Evolutionary conservation across 53 echinoderm and acorn worm genomes (phyloP).

Genomic region (Paracentrotus lividus): DNA sequence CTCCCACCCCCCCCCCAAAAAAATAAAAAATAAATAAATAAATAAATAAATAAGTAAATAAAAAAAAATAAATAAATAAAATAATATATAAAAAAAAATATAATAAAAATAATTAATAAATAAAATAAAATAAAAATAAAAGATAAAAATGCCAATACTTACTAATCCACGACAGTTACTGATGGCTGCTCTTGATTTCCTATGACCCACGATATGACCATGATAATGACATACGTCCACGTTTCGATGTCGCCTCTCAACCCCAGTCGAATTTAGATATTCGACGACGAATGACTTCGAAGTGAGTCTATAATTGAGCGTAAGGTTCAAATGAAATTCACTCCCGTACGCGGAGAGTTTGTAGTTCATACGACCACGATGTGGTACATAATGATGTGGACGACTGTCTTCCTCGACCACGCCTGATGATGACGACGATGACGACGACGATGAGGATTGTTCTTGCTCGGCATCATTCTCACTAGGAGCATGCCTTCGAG

Average conservation of each 20-base stretch:
- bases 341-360: conserved; percentile 89
- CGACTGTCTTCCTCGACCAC: conserved; percentile 10
- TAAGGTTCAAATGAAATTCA: conserved; percentile 93
- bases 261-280: conserved; percentile 84
- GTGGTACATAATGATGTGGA: conserved; percentile 51
- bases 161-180: conserved; percentile 99
- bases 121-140: too few species aligned
- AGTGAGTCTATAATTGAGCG: conserved; percentile 90
- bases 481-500: conserved; percentile 83
- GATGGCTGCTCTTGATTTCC: conserved; percentile 82
- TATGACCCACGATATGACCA: conserved; percentile 87
- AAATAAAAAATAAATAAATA: too few species aligned
- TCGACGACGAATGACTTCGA: conserved; percentile 90
- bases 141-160: conserved; percentile 82
- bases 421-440: conserved; percentile 9
- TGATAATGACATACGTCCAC: conserved; percentile 95
- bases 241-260: conserved; percentile 78
- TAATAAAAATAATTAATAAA: too few species aligned
- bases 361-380: conserved; percentile 80
- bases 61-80: too few species aligned
- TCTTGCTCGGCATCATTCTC: conserved; percentile 21
- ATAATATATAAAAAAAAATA: too few species aligned
- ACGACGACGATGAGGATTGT: conserved; percentile 4
- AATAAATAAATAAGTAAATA: too few species aligned
- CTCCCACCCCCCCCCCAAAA: too few species aligned